Conservation (phyloP, 2,113 vertebrate genomes). For the Sinocyclocheilus anophthalmus region DNA sequence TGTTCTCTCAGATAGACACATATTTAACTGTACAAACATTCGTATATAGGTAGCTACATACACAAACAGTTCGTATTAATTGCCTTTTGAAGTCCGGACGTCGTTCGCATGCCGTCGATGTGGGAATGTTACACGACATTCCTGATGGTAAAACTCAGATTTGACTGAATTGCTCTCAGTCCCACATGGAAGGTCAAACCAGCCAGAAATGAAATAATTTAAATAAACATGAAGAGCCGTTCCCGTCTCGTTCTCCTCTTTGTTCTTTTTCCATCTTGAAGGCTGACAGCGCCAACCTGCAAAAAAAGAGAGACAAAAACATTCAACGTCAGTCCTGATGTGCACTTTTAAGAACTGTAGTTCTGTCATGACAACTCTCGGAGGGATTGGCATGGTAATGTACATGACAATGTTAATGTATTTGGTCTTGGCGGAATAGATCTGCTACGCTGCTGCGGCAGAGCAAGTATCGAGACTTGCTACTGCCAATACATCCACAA, state of each 20-base stretch:
- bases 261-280: background rate
- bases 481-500: too few species aligned
- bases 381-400: too few species aligned
- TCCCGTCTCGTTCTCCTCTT: background rate
- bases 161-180: slow-evolving; percentile 51
- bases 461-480: too few species aligned
- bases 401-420: too few species aligned
- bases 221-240: slow-evolving; percentile 17
- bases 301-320: background rate
- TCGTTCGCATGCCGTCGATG: slow-evolving; percentile 56
- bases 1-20: slow-evolving; percentile 24
- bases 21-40: slow-evolving; percentile 66
- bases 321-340: background rate
- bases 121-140: slow-evolving; percentile 65
- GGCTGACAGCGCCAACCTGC: slow-evolving; percentile 4
- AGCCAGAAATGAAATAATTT: slow-evolving; percentile 1
- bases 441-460: too few species aligned
- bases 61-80: slow-evolving; percentile 70
- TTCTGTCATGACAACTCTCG: too few species aligned
- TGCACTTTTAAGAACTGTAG: background rate
- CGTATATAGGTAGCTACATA: slow-evolving; percentile 73
- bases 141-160: slow-evolving; percentile 67
- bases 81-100: slow-evolving; percentile 53
- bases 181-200: background rate
- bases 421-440: too few species aligned